Evolutionary conservation across 2,113 vertebrate genomes (phyloP), one percentile per base, ranked within the genome.

Genomic region (Macrotis lagotis): DNA sequence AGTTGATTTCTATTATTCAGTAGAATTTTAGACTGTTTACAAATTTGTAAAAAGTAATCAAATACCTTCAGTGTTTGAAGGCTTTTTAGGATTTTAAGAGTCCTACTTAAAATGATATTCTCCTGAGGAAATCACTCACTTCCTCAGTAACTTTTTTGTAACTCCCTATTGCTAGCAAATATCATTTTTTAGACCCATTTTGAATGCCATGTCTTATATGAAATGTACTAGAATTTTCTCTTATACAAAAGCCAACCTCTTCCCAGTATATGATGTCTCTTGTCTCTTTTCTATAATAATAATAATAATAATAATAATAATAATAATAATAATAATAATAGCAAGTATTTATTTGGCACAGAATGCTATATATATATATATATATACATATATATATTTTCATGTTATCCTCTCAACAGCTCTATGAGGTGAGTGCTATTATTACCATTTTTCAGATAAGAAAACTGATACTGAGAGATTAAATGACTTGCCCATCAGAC

Each of bases 1-100:
- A 0, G 0, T 1, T 47, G 48, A 44, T 31, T 47, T 47, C 37
- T 0, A 0, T 26, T 49, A 12, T 48, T 44, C 55, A 31, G 26
- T 50, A 52, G 91, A 22, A 89, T 74, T 55, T 51, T 22, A 47
- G 50, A 44, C 31, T 83, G 44, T 83, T 44, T 24, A 24, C 66
- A 44, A 44, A 83, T 44, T 83, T 83, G 22, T 44, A 83, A 44
- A 83, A 22, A 83, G 5, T 83, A 44, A 44, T 22, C 52, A 9
- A n/a, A n/a, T 74, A 37, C 31, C 14, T 83, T 83, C 37, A 83
- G 66, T 83, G 66, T 83, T 74, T 83, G 37, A 74, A 44, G 66
- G 66, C 37, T 74, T n/a, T n/a, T 83, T 19, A 44, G 66, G 4
- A 26, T 55, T 37, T 16, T 66, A 16, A 37, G 37, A n/a, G 31